Percentiles rank a stretch among this genome's conserved stretches.
Conservation (phyloP, 2,797 vertebrate genomes). For the Lates japonicus region DNA sequence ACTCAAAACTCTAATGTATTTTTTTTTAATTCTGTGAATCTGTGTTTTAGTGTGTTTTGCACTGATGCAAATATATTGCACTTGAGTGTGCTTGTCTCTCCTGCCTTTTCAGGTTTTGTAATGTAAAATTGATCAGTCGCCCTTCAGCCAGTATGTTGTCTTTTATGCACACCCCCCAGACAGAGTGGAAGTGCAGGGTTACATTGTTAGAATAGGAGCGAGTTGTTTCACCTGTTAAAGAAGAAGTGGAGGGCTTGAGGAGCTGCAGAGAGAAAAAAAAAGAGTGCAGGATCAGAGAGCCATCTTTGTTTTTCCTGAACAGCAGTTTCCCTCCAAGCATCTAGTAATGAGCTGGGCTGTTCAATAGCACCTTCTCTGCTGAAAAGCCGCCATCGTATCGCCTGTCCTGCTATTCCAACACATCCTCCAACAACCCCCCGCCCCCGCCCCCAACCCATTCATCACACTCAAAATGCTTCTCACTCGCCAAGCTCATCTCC, state of each 20-base stretch:
- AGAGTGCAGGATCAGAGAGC: conserved; percentile 26
- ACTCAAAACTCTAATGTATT: background rate
- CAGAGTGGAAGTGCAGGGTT: background rate
- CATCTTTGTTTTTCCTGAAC: conserved; percentile 33
- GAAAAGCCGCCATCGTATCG: conserved; percentile 32
- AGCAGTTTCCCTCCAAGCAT: conserved; percentile 22
- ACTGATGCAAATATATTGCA: background rate
- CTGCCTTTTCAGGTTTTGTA: conserved; percentile 3
- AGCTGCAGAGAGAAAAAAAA: conserved; percentile 10
- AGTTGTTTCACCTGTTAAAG: conserved; percentile 1
- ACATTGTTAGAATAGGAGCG: background rate
- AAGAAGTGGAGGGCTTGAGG: background rate
- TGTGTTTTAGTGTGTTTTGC: background rate
- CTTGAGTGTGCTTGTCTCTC: background rate
- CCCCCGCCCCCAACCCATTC: conserved; percentile 43
- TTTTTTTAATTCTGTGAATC: background rate
- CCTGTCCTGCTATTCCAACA: conserved; percentile 6
- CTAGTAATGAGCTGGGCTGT: conserved; percentile 40
- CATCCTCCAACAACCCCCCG: conserved; percentile 21
- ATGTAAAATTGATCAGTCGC: background rate
- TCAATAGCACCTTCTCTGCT: conserved; percentile 39
- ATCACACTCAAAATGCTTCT: conserved; percentile 66
- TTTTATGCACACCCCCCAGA: background rate
- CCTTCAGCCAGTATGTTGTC: background rate
- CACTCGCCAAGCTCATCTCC: conserved; percentile 61